Evolutionary conservation across 2,797 vertebrate species (phyloP).

Genomic region (Dendrocincla fuliginosa): DNA sequence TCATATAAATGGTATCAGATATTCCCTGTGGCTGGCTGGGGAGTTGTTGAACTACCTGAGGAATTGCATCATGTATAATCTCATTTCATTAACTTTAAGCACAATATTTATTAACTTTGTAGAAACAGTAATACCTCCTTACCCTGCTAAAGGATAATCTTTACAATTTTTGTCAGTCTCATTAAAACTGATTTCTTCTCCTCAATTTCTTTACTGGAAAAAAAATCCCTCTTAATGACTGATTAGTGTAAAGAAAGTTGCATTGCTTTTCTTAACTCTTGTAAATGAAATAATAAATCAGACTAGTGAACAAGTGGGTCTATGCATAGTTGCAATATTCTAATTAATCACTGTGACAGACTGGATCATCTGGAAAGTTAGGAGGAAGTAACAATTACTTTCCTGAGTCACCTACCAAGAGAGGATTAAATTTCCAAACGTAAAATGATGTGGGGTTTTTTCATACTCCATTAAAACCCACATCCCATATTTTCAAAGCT

Average conservation of each 20-base stretch:
- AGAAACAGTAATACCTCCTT: neutral
- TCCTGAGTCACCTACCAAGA: neutral
- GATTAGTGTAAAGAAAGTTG: neutral
- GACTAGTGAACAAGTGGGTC: slow-evolving; percentile 15
- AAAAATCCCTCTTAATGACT: neutral
- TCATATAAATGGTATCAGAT: neutral
- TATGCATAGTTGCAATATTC: slow-evolving; percentile 24
- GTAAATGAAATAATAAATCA: slow-evolving; percentile 32
- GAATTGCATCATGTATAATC: neutral
- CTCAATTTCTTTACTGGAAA: neutral
- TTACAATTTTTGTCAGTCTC: neutral
- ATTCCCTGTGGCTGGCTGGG: neutral
- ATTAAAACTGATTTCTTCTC: neutral
- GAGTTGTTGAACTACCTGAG: slow-evolving; percentile 24
- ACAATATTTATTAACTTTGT: slow-evolving; percentile 33
- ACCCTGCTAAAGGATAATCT: neutral
- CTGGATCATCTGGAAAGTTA: neutral
- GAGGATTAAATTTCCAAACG: neutral
- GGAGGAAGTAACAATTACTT: neutral
- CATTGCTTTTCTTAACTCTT: neutral
- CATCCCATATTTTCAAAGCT: neutral
- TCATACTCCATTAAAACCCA: neutral
- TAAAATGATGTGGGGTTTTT: neutral
- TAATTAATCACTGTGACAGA: slow-evolving; percentile 34
- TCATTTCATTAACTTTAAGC: slow-evolving; percentile 25